Evolutionary conservation across 2,797 vertebrate species (phyloP).

Genomic region (Arnoldichthys spilopterus): DNA sequence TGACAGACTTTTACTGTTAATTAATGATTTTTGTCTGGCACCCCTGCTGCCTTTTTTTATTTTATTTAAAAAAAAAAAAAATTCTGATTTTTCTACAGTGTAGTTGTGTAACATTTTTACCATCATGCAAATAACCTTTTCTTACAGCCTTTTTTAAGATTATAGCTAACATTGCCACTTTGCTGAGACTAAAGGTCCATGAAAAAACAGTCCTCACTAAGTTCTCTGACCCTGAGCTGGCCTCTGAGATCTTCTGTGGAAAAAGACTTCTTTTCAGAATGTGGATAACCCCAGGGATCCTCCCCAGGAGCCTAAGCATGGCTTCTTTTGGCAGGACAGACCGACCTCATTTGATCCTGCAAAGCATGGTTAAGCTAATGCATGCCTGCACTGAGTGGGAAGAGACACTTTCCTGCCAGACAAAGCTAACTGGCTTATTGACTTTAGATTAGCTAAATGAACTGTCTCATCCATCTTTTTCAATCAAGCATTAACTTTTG

Average conservation of each 20-base stretch:
- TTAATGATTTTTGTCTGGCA: too few relatives aligned
- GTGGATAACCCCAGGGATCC: constrained; percentile 31
- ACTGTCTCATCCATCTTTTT: constrained; percentile 11
- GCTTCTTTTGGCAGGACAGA: constrained; percentile 29
- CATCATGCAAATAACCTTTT: too few relatives aligned
- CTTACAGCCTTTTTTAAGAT: background rate
- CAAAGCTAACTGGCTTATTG: constrained; percentile 29
- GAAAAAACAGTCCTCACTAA: constrained; percentile 25
- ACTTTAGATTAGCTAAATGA: constrained; percentile 41
- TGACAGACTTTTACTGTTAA: too few relatives aligned
- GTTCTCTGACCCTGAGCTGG: constrained; percentile 36
- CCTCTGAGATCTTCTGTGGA: constrained; percentile 17
- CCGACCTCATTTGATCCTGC: constrained; percentile 48
- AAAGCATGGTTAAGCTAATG: constrained; percentile 50
- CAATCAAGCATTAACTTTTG: constrained; percentile 16
- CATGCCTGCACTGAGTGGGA: constrained; percentile 34
- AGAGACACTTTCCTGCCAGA: constrained; percentile 26
- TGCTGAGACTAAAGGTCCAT: constrained; percentile 14
- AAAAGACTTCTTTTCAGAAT: constrained; percentile 8
- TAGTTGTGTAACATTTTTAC: too few relatives aligned
- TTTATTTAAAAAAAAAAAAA: too few relatives aligned
- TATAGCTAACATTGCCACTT: constrained; percentile 11
- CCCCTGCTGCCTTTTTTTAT: too few relatives aligned
- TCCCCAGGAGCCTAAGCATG: constrained; percentile 18
- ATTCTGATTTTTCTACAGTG: too few relatives aligned